phyloP scores from a whole-genome alignment of 2,888 invertebrate species.

The Norana najaformis region DNA sequence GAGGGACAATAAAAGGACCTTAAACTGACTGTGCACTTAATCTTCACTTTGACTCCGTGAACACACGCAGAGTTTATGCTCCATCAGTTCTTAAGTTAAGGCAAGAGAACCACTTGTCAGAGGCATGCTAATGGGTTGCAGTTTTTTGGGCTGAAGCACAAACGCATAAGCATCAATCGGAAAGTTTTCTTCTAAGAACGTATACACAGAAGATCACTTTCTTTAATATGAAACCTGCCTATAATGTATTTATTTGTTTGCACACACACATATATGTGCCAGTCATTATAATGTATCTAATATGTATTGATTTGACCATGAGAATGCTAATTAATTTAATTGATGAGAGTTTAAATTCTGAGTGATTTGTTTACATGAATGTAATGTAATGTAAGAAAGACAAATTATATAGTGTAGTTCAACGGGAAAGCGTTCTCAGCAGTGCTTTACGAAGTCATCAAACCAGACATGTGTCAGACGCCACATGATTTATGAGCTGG shows the following conservation, averaged over 20 bases:
- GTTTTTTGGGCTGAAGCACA: neutral
- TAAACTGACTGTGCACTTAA: too few relatives aligned
- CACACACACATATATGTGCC: neutral
- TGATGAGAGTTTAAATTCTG: neutral
- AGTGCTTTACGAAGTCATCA: too few relatives aligned
- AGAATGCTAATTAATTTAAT: neutral
- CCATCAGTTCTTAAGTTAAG: neutral
- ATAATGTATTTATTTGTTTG: neutral
- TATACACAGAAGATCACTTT: neutral
- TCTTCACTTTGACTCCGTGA: neutral
- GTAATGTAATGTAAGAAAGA: neutral
- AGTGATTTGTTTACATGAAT: neutral
- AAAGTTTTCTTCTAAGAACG: neutral
- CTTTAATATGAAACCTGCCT: neutral
- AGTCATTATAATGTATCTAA: neutral
- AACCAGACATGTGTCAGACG: too few relatives aligned
- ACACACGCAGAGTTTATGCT: neutral
- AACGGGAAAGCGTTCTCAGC: too few relatives aligned
- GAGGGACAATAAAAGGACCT: neutral
- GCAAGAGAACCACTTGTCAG: neutral
- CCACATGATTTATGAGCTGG: too few relatives aligned
- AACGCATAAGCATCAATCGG: neutral
- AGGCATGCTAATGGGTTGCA: conserved; percentile 13
- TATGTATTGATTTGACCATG: neutral
- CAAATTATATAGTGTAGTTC: too few relatives aligned